Base-by-base conservation (phyloP, 1,140 invertebrate genomes). In the Pseudomyrmex cubaensis region DNA sequence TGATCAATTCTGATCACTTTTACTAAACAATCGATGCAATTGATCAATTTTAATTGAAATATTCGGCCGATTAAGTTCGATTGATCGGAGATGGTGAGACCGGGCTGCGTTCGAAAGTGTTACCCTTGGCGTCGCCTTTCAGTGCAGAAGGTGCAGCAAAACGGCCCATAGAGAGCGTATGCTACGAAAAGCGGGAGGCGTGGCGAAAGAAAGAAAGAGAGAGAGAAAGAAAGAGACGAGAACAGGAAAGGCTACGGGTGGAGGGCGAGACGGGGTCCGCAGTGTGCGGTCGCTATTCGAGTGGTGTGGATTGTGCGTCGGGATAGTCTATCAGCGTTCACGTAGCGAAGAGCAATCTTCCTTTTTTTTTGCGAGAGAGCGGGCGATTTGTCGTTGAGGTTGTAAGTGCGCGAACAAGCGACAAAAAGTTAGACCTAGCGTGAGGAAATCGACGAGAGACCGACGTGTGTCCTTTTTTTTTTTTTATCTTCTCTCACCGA, bases 211-310 rank as follows among this genome's bases (percentile, higher is more conserved):
- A 44, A 76, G 17, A 44, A 57, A 44, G 4, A 25, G 5, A 12
- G 17, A 63, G 64, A 46, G 35, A 46, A 46, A 52, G 61, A 52
- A 52, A 80, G 61, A 7, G 50, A 35, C 17, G 35, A 66, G 48
- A 35, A 35, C 25, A 44, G 54, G 12, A 54, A 15, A 56, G 70
- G 67, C 54, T 69, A 89, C 84, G 89, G 88, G 86, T 44, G 83
- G 86, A 80, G 76, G 89, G 88, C 69, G 84, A 87, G 86, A 90
- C 87, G 91, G 86, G 89, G 87, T 85, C 77, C 73, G 87, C 90
- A 93, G 92, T 93, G 89, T 92, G 88, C 87, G 90, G 85, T 92
- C 87, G 91, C 87, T 76, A 89, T 89, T 91, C 89, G 88, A 74
- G 84, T 85, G 85, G 87, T 83, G 85, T 80, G 85, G 86, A 85